Conservation (phyloP, 2,797 vertebrate species). For the Rallus crepitans region DNA sequence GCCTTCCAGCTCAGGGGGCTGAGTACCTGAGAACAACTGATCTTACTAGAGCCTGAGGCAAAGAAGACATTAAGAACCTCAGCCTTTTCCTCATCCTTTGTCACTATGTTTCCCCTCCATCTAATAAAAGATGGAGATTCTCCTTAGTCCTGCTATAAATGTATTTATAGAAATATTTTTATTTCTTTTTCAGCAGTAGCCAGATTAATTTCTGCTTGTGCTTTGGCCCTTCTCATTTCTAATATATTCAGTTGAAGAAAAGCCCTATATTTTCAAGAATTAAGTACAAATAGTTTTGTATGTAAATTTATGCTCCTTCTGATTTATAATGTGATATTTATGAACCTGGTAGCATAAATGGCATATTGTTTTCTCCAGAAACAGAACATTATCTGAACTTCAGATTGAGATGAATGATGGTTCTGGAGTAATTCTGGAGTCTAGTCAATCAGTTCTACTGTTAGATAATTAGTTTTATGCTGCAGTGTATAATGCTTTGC, state of each 20-base stretch:
- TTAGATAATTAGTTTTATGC: not conserved
- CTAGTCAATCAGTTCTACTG: not conserved
- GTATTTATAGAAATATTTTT: too few relatives aligned
- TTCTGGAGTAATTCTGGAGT: not conserved
- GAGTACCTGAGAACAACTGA: too few relatives aligned
- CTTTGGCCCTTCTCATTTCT: too few relatives aligned
- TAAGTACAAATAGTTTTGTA: not conserved
- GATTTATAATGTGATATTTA: not conserved
- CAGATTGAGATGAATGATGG: not conserved
- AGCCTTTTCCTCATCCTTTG: too few relatives aligned
- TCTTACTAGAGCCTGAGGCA: too few relatives aligned
- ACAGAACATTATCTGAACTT: not conserved
- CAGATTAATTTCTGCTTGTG: too few relatives aligned
- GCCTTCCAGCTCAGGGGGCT: too few relatives aligned
- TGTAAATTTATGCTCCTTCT: not conserved
- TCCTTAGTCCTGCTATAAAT: too few relatives aligned
- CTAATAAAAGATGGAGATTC: too few relatives aligned
- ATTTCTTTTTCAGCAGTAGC: too few relatives aligned
- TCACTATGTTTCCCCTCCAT: too few relatives aligned
- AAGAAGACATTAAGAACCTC: too few relatives aligned
- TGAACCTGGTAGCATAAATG: not conserved
- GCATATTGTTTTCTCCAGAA: not conserved
- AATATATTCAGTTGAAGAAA: not conserved
- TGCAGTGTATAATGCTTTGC: not conserved
- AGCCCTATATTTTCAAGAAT: not conserved